phyloP scores from a whole-genome alignment of 2,888 invertebrate species.

The Cataglyphis altisquamis region DNA sequence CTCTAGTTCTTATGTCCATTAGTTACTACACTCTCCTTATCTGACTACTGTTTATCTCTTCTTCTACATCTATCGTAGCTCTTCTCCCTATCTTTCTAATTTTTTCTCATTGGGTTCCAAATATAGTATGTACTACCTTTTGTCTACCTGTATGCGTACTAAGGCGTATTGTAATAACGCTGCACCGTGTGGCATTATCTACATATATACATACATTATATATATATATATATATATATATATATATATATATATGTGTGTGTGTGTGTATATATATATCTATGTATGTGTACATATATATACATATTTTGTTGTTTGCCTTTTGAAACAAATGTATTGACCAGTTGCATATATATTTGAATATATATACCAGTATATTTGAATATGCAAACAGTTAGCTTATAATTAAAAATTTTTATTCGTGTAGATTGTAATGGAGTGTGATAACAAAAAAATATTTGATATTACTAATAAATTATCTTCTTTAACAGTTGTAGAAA shows the following conservation, averaged over 20 bases:
- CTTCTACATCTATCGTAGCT: constrained; percentile 45
- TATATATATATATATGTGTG: not conserved
- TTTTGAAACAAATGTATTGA: constrained; percentile 61
- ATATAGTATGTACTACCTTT: constrained; percentile 56
- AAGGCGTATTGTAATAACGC: constrained; percentile 70
- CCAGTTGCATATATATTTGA: constrained; percentile 45
- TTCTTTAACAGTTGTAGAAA: not conserved
- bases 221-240: not conserved
- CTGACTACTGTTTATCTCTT: constrained; percentile 44
- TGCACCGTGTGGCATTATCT: constrained; percentile 75
- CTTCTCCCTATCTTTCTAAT: constrained; percentile 47
- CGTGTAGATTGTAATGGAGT: not conserved
- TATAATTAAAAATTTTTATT: not conserved
- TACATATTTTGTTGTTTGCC: constrained; percentile 65
- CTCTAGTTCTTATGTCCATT: constrained; percentile 73
- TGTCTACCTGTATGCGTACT: constrained; percentile 67
- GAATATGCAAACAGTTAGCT: not conserved
- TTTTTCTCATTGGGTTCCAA: constrained; percentile 65
- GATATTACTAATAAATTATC: not conserved
- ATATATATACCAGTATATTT: not conserved
- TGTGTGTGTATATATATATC: not conserved
- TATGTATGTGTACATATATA: not conserved
- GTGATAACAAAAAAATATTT: not conserved
- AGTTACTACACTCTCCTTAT: constrained; percentile 60
- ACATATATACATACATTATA: constrained; percentile 55